Base-by-base conservation (phyloP, 2,888 invertebrate species). In the Spilosoma lubricipeda region DNA sequence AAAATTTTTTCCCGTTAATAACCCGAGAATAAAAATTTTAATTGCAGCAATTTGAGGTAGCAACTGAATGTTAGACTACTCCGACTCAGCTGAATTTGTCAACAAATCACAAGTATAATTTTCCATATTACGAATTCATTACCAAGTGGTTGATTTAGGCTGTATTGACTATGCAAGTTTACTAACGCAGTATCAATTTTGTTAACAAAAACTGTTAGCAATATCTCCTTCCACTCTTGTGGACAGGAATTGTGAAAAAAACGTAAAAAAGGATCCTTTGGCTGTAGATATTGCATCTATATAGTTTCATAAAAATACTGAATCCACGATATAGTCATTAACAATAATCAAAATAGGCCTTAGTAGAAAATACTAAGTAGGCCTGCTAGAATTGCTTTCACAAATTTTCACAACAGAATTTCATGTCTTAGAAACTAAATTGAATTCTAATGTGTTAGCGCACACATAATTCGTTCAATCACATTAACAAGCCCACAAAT, bases 401-500 rank as follows among this genome's bases (percentile, higher is more conserved):
- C 27, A 36, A 45, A 5, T 48, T 59, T 27, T 15, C 27, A 59
- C 30, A 20, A 30, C 36, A 5, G 23, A 52, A n/a, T 70, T 67
- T 39, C 30, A 52, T 56, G 64, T 63, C 36, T 64, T n/a, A 8
- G 42, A 56, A 73, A 4, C 52, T 42, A 66, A 75, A 72, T 72
- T 72, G 52, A 56, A 67, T 76, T 76, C n/a, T 56, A 27, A 69
- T 71, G 56, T 78, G 73, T 68, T 67, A 78, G 48, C 59, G 59
- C 70, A 69, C 68, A 71, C 74, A 68, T 76, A 77, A 79, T 33
- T 72, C 65, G 68, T 48, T 76, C 76, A 77, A 81, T 81, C 70
- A 81, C 23, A 76, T 74, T 80, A 82, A 76, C 70, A 66, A 30
- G 69, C 45, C 74, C 63, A 71, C 33, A 73, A 82, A 77, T 77